Evolutionary conservation across 1,140 invertebrate genomes (phyloP), one percentile per base, ranked within the genome.

Genomic region (Lysiphlebus fabarum): DNA sequence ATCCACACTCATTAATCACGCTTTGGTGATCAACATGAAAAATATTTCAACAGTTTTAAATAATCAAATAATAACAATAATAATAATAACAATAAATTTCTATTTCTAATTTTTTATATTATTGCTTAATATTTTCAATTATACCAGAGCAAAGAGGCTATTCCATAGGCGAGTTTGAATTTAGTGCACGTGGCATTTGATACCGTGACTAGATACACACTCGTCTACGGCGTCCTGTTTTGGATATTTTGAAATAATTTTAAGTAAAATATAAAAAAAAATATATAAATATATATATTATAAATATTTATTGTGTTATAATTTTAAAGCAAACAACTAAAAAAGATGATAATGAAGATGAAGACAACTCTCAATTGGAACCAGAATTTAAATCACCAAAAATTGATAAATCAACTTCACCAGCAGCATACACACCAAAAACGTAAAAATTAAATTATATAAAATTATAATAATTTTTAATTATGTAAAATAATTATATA

Each of bases 161-260:
- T 73, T 80, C 84, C 85, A 84, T 87, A 82, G 87, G 83, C 85
- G 86, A 85, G 87, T 89, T 84, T 84, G 84, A 81, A 84, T 88
- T 85, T 90, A 83, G 87, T 88, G 82, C 85, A 87, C 86, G 86
- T 84, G 70, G 66, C 53, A 66, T 69, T 69, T 65, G 48, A 65
- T 58, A 59, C 81, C 84, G 85, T 90, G 87, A 90, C 88, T 90
- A 90, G 87, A 90, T 89, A 86, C 87, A 88, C 87, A 90, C 88
- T 90, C 87, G 87, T 89, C 87, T 88, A 86, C 84, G 83, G 82
- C 79, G 79, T 79, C 81, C 77, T 79, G 78, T 71, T 17, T 33
- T 47, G 12, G n/a, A 47, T 47, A n/a, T 47, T 14, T 47, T 47
- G 17, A 14, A 47, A 47, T 8, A 5, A 47, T n/a, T 36, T 51